Evolutionary conservation across 2,797 vertebrate genomes (phyloP), one percentile per base, ranked within the genome.

Genomic region (Cyclopterus lumpus): DNA sequence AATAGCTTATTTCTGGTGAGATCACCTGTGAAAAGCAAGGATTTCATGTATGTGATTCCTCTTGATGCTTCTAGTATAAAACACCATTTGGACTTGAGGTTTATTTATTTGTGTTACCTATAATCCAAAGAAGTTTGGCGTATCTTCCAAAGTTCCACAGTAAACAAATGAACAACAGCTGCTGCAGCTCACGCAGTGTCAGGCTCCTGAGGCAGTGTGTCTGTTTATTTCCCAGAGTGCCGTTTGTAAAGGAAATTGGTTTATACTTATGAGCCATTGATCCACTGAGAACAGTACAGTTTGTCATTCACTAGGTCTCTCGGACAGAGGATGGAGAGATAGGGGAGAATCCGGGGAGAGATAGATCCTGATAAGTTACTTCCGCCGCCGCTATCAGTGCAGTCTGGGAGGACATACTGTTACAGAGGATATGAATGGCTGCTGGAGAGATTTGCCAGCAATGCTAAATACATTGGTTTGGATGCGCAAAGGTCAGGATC

Each of bases 261-360:
- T 94, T 93, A 90, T 92, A 93, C 89, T 92, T 92, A 94, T 93
- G 92, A 92, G 90, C 75, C 91, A 93, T 93, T 92, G 93, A 93
- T 93, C 89, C 88, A 80, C 86, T 71, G 91, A 91, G 92, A 89
- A 91, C 77, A 79, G 86, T 89, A 80, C 84, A 84, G 87, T 93
- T 93, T 90, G 88, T 92, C 90, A 91, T 91, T 90, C 86, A 86
- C 80, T 62, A 26, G 75, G 79, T 83, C 88, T 76, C 49, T 80
- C 11, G 75, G 89, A 89, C 82, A 77, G 75, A 67, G 81, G 90
- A 90, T 86, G 73, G 81, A 83, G 85, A 79, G 88, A 90, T 88
- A 88, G 64, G 40, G 65, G 38, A 30, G 81, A 72, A 82, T 86
- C 88, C 71, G 14, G 86, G 78, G 88, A 89, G 80, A 82, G 77